Evolutionary conservation across 2,888 invertebrate species (phyloP), one percentile per base, ranked within the genome.

Genomic region (Dione vanillae): DNA sequence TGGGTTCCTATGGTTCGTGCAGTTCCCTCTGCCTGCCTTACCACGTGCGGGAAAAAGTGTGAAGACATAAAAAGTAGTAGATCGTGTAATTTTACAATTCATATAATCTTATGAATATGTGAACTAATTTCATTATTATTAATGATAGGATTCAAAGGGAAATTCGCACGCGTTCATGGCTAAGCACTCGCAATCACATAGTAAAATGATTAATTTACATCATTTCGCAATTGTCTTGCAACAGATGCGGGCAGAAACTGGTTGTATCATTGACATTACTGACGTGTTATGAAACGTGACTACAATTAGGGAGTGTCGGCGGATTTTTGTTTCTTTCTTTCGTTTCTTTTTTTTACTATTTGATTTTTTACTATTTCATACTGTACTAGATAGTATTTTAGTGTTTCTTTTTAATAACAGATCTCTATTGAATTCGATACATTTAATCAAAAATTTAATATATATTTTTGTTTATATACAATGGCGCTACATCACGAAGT

Each of bases 161-260:
- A 45, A 8, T 41, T 64, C 45, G 40, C 62, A 69, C 62, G 62
- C 37, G 54, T 43, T 47, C 64, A 40, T 64, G 43, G 20, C 62
- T 20, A 47, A 54, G 20, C 20, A 54, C 16, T 45, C 20, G 54
- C 45, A 47, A 67, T 67, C 41, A 27, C 43, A 62, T 20, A 62
- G 62, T 62, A 80, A 59, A 83, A 81, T 80, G 77, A 80, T 79
- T 77, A 75, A 78, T 74, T 69, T 67, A 72, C 77, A 78, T 78
- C 78, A 73, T 87, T 85, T 85, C 85, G 83, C 82, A 84, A 86
- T 75, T 69, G 75, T 84, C 82, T 83, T 79, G 85, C 86, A 88
- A 88, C 80, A 77, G 78, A 76, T 77, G 79, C 80, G 78, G 79
- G 71, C 73, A 73, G 52, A 61, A 76, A 83, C 85, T 79, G 81